Percentiles rank a stretch among this genome's conserved stretches.
phyloP scores from a whole-genome alignment of 1,140 invertebrate species.

The Eubasilissa regina region DNA sequence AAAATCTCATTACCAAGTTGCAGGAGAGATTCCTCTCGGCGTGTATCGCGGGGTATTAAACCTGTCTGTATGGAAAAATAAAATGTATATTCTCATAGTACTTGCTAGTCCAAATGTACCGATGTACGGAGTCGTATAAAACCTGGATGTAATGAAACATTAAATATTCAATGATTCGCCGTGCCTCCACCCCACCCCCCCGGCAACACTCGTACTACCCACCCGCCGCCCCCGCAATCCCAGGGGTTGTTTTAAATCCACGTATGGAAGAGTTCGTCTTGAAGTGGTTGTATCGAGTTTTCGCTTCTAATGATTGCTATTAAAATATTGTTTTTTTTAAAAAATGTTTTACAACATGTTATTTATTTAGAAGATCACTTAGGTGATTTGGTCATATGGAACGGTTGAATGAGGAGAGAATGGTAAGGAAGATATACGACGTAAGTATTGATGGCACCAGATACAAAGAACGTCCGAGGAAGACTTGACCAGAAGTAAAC shows the following conservation, averaged over 20 bases:
- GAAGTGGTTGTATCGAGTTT: neutral
- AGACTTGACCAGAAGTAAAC: too few relatives aligned
- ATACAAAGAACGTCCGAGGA: too few relatives aligned
- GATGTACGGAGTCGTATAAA: conserved; percentile 56
- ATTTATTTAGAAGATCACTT: too few relatives aligned
- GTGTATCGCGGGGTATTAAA: conserved; percentile 13
- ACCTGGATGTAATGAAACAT: conserved; percentile 59
- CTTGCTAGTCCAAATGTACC: conserved; percentile 40
- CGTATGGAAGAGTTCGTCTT: conserved; percentile 16
- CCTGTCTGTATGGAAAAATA: conserved; percentile 22
- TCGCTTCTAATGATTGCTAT: neutral
- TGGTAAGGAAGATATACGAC: too few relatives aligned
- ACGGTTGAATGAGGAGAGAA: too few relatives aligned
- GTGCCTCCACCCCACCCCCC: conserved; percentile 32
- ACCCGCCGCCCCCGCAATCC: conserved; percentile 4
- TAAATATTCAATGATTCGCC: conserved; percentile 60
- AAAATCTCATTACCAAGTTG: conserved; percentile 37
- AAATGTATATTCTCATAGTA: neutral
- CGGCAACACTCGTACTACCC: conserved; percentile 10
- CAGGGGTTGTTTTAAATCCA: conserved; percentile 35
- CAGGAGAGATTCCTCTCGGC: neutral
- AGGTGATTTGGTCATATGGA: too few relatives aligned
- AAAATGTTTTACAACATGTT: too few relatives aligned
- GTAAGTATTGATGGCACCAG: too few relatives aligned
- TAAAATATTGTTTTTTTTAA: too few relatives aligned